Evolutionary conservation across 2,113 vertebrate species (phyloP), one percentile per base, ranked within the genome.

Genomic region (Cryptomyrus ogoouensis): DNA sequence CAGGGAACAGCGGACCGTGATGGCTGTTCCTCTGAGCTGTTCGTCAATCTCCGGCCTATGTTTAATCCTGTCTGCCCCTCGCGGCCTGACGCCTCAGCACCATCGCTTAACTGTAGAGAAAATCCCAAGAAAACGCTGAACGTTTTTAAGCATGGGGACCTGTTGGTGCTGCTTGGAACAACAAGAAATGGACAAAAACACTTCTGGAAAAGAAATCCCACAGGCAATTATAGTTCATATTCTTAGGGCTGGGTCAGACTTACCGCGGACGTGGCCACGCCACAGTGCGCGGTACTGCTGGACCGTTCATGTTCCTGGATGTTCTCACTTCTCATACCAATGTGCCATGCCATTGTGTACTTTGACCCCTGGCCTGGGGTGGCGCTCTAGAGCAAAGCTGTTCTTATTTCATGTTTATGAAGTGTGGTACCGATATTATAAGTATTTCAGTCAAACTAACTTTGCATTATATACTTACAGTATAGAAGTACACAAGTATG

Each of bases 1-100:
- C 95, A 95, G 95, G 92, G 91, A 93, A 94, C 93, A 93, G 91
- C 90, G 90, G 92, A 90, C 12, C 70, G 2, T 91, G 91, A 89
- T 91, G 90, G 70, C 90, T 90, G 92, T 90, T n/a, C 10, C 91
- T 90, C 87, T 89, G 35, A 91, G 42, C 83, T 17, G n/a, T 87
- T 39, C 66, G 10, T 91, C 87, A 88, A 47, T 92, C 91, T 93
- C 91, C 90, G 89, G 88, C 91, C 88, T 91, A 91, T 93, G 92
- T 92, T 84, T 88, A 91, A 83, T 80, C 89, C 74, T 87, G 0
- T 24, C 66, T 8, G 13, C 31, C 31, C 31, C 31, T 17, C 1
- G 2, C 13, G 27, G 4, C 91, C 92, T 92, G 91, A 92, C 93
- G 92, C 93, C 92, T 91, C 19, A 91, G 89, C 88, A 91, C 92